phyloP scores from a whole-genome alignment of 1,140 invertebrate genomes.

The Polypedilum vanderplanki region DNA sequence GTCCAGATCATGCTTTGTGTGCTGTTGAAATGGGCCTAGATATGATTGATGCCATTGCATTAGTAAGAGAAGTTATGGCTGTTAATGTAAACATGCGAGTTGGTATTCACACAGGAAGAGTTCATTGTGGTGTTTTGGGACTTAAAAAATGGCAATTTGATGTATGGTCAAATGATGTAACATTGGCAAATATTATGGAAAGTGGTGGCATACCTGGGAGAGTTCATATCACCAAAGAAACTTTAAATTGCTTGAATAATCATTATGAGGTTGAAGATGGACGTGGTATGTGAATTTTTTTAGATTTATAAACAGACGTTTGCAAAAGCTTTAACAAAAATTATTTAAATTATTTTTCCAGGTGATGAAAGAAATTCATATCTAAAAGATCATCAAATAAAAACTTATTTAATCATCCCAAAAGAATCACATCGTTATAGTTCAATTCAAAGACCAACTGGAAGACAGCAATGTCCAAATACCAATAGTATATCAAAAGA shows the following conservation, averaged over 20 bases:
- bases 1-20: constrained; percentile 86
- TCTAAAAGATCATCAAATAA: constrained; percentile 84
- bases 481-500: constrained; percentile 62
- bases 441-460: background rate
- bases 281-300: constrained; percentile 53
- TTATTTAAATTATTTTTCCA: background rate
- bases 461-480: background rate
- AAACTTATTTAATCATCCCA: constrained; percentile 84
- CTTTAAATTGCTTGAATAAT: constrained; percentile 71
- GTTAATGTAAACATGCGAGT: constrained; percentile 93
- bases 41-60: constrained; percentile 91
- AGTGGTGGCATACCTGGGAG: constrained; percentile 86
- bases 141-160: constrained; percentile 74
- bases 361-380: constrained; percentile 71
- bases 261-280: constrained; percentile 89
- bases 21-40: constrained; percentile 94
- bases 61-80: constrained; percentile 80
- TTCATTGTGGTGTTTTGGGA: constrained; percentile 91
- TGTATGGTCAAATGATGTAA: constrained; percentile 95
- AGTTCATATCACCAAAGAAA: constrained; percentile 92
- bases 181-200: constrained; percentile 93
- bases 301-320: no score
- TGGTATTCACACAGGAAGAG: constrained; percentile 87
- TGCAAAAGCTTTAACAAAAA: background rate
- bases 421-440: constrained; percentile 57